phyloP scores from a whole-genome alignment of 2,797 vertebrate species.

The Catamblyrhynchus diadema region DNA sequence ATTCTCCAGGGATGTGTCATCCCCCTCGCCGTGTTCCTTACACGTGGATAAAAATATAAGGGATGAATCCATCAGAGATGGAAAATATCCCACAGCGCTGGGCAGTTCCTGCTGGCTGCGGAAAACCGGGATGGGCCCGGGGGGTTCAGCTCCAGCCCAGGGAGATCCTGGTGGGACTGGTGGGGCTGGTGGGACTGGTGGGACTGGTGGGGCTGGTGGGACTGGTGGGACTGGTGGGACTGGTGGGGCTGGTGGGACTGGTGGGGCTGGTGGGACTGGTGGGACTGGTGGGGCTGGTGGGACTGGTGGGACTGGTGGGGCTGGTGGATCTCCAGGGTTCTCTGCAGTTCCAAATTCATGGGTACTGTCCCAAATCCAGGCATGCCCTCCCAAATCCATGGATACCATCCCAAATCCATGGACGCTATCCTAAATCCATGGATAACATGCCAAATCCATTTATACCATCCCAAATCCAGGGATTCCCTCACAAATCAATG shows the following conservation, averaged over 20 bases:
- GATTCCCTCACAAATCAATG: fast-evolving
- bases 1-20: constrained; percentile 51
- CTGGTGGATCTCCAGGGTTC: neutral
- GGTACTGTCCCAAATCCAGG: fast-evolving
- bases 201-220: neutral
- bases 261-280: neutral
- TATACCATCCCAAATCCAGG: fast-evolving
- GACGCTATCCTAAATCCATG: fast-evolving
- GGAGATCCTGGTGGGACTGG: neutral
- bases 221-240: neutral
- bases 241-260: fast-evolving
- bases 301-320: neutral
- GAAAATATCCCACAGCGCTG: constrained; percentile 4
- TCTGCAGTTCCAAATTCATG: neutral
- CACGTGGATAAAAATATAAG: constrained; percentile 26
- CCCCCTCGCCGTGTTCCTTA: neutral
- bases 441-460: fast-evolving
- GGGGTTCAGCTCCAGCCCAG: neutral
- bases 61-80: neutral
- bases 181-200: neutral
- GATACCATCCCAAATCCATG: fast-evolving
- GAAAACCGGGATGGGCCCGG: neutral
- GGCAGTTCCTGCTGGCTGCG: neutral
- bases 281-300: too few species aligned
- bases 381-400: neutral